These are phyloP conservation scores for Heliconius ethilla DNA, from an alignment of 2,888 invertebrate genomes.

Conservation along the genomic window DNA sequence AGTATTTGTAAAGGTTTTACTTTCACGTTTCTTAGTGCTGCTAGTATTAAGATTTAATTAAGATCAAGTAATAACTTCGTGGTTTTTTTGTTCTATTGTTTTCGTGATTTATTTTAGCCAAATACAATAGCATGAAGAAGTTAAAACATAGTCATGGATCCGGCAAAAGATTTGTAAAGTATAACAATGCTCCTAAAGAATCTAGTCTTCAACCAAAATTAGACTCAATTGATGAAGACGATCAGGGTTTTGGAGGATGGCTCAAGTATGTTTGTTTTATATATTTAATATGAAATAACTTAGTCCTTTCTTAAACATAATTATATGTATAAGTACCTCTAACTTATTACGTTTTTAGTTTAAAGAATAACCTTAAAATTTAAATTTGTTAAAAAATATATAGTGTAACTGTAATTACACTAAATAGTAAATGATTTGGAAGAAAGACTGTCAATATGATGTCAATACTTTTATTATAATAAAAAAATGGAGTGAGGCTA, in stretches of 20 bases:
- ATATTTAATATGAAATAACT: neutral
- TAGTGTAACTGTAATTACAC: too few relatives aligned
- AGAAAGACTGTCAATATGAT: too few relatives aligned
- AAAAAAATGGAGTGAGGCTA: too few relatives aligned
- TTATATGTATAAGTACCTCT: too few relatives aligned
- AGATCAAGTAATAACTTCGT: neutral
- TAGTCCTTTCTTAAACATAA: neutral
- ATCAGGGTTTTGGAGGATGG: slow-evolving; percentile 76
- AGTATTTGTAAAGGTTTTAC: neutral
- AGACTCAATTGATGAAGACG: slow-evolving; percentile 68
- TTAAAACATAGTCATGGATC: slow-evolving; percentile 55
- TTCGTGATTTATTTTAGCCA: neutral
- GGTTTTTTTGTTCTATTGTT: neutral
- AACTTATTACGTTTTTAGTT: too few relatives aligned
- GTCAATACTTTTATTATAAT: too few relatives aligned
- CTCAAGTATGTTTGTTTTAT: slow-evolving; percentile 56
- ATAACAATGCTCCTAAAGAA: slow-evolving; percentile 51
- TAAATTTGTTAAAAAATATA: too few relatives aligned
- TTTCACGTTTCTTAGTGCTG: neutral
- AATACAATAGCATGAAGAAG: slow-evolving; percentile 62
- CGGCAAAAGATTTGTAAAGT: slow-evolving; percentile 53
- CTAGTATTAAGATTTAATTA: neutral
- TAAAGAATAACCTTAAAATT: too few relatives aligned
- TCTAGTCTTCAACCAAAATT: slow-evolving; percentile 44
- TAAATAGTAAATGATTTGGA: too few relatives aligned